Evolutionary conservation across 2,113 vertebrate species (phyloP), one percentile per base, ranked within the genome.

Genomic region (Acanthisitta chloris): DNA sequence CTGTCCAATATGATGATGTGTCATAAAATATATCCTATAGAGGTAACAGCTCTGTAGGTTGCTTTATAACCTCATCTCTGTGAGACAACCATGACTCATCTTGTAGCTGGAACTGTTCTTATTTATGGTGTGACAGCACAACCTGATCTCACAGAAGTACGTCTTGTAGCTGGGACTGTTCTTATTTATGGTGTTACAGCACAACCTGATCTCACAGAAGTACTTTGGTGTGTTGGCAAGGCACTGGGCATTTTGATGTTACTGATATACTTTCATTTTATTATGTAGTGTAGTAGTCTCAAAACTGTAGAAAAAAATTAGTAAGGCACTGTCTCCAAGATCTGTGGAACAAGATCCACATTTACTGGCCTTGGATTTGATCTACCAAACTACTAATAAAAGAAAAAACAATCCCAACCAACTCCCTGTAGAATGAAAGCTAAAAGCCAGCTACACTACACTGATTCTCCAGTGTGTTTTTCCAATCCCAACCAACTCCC

Each of bases 1-100:
- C 5, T 49, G 10, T 49, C 23, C 10, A 45, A 1, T n/a, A 19
- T 0, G 0, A 12, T 4, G 6, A 12, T 7, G 17, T 59, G 17
- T 45, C 69, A 8, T 31, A 73, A 90, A 95, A 73, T 6, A 12
- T 0, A 0, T 43, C 21, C 38, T 52, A 20, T 46, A 52, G 26
- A 76, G 51, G 8, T 23, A n/a, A 9, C 21, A 62, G 0, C 12
- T 62, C 38, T 59, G 24, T 46, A 34, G 12, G 17, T 20, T 59
- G 46, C 12, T 76, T 72, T 43, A 28, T 57, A 80, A 24, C 31
- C 24, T 64, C 15, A 2, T 7, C 4, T 21, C 29, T 72, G 21
- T 57, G 40, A 65, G 31, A 12, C 0, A 3, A 21, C 9, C n/a
- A 4, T 8, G 13, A 38, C 19, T 74, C 25, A n/a, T 25, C 20